A percentile compares a stretch with the other conserved stretches of the same genome.
phyloP scores from a whole-genome alignment of 2,113 vertebrate genomes.

The Gopherus evgoodei region DNA sequence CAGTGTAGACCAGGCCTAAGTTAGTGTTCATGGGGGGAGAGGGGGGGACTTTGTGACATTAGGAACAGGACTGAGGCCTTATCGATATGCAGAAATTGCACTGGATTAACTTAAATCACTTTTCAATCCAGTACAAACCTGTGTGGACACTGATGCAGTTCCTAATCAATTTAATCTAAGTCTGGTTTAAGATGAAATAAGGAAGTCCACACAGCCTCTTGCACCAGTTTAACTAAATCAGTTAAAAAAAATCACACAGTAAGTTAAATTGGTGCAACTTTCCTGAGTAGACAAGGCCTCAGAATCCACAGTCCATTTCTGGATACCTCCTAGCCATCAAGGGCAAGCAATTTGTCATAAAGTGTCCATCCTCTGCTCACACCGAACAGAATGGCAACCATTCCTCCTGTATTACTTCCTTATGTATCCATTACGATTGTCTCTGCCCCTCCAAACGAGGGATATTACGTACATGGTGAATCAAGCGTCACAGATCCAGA shows the following conservation, averaged over 20 bases:
- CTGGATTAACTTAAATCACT: neutral
- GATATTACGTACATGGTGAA: neutral
- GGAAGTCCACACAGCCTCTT: neutral
- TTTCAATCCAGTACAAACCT: neutral
- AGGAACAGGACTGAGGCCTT: neutral
- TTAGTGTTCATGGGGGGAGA: neutral
- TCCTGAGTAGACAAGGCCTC: neutral
- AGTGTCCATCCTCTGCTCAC: neutral
- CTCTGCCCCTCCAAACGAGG: neutral
- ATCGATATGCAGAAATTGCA: neutral
- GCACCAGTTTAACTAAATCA: neutral
- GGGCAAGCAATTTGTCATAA: neutral
- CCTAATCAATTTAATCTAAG: neutral
- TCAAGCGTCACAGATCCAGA: constrained; percentile 28
- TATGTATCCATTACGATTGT: neutral
- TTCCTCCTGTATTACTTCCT: neutral
- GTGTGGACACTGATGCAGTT: neutral
- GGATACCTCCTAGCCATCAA: neutral
- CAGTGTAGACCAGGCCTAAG: too few species aligned
- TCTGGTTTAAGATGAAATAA: neutral
- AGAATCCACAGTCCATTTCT: neutral
- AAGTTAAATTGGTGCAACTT: neutral
- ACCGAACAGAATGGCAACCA: neutral
- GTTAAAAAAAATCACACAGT: neutral
- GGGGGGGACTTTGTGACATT: neutral